Conservation (phyloP, 2,113 vertebrate species). For the Serilophus lunatus region DNA sequence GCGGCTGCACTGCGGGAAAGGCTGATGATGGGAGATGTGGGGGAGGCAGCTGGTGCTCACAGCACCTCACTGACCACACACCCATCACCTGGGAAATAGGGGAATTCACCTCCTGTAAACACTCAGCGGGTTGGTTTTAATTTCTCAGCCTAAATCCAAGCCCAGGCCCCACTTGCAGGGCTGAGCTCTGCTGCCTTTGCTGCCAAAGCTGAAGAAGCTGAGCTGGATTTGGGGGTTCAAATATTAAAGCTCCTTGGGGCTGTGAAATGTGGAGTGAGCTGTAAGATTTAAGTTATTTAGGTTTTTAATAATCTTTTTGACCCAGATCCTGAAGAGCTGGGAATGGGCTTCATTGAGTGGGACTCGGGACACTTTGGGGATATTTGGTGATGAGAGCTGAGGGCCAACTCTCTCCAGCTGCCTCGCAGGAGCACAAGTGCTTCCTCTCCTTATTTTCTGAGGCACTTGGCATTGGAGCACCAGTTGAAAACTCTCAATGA, state of each 20-base stretch:
- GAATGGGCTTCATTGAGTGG: neutral
- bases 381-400: neutral
- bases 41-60: neutral
- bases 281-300: neutral
- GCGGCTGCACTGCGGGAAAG: neutral
- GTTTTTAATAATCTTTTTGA: neutral
- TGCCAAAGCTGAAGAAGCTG: neutral
- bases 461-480: neutral
- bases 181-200: neutral
- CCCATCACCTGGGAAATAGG: neutral
- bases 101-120: neutral
- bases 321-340: neutral
- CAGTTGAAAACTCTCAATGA: neutral
- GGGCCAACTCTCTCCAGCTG: neutral
- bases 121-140: neutral
- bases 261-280: accelerated
- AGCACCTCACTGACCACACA: neutral
- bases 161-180: neutral
- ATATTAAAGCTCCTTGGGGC: neutral
- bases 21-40: neutral
- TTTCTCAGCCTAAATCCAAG: neutral
- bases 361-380: neutral
- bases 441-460: neutral
- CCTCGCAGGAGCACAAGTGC: neutral
- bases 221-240: neutral